Base-by-base conservation (phyloP, 2,888 invertebrate species). In the Noctua janthina region DNA sequence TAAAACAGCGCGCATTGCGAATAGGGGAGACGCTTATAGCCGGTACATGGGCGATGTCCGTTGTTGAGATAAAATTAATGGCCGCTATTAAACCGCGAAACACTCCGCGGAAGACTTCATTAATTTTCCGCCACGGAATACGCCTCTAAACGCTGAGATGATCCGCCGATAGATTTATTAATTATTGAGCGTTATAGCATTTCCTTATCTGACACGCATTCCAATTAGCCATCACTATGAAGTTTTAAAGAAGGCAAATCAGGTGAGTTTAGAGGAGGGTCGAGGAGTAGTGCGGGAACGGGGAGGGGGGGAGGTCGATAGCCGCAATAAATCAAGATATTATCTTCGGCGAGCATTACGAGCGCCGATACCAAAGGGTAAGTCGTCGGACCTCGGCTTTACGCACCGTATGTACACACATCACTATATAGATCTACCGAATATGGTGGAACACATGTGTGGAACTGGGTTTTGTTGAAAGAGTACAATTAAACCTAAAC, bases 21-120 rank as follows among this genome's bases (percentile, higher is more conserved):
- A 85, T 86, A 91, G 90, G 87, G 90, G 88, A 91, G 88, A 90
- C 90, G 87, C 83, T 88, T 83, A 86, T 87, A 87, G 80, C 76
- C 77, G 29, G 64, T 64, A 81, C 79, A 84, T 83, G 84, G 82
- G 88, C 90, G 93, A 94, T 93, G 91, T 90, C 92, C 92, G 95
- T 93, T 93, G 94, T 95, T 94, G 94, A 95, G 96, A 96, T 96
- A 96, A 96, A 95, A 96, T 96, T 96, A 96, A 96, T 96, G 92
- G 95, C 92, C 23, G 92, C 96, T 93, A 96, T 96, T 96, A 96
- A 96, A 95, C 92, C 92, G 94, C 95, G 95, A 96, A 96, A 95
- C 94, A 93, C 94, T 94, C 94, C 91, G 91, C 94, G 94, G 94
- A 96, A 96, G 96, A 96, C 95, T 96, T 96, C 96, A 96, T 96